phyloP scores from a whole-genome alignment of 2,888 invertebrate species.

The Noctua pronuba region DNA sequence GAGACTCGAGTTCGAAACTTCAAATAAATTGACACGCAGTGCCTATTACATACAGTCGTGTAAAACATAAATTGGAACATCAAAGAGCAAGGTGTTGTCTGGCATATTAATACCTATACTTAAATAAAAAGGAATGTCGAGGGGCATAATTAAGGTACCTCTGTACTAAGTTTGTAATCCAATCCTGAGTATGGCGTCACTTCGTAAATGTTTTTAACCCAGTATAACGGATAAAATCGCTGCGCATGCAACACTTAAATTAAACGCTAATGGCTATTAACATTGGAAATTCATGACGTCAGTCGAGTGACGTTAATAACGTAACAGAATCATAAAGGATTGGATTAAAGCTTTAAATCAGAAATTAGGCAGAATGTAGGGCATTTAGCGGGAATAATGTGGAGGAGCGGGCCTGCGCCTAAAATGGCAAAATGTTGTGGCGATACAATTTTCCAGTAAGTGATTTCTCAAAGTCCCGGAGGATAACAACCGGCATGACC shows the following conservation, averaged over 20 bases:
- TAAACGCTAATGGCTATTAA: slow-evolving; percentile 34
- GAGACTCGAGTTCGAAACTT: slow-evolving; percentile 11
- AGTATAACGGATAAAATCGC: slow-evolving; percentile 24
- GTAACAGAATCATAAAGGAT: slow-evolving; percentile 11
- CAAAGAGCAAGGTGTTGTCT: background rate
- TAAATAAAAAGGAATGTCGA: background rate
- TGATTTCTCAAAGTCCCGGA: slow-evolving; percentile 67
- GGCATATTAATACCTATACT: background rate
- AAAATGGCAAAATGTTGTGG: slow-evolving; percentile 33
- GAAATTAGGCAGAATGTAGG: slow-evolving; percentile 22
- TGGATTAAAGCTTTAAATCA: slow-evolving; percentile 38
- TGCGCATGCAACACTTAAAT: slow-evolving; percentile 40
- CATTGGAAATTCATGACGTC: slow-evolving; percentile 32
- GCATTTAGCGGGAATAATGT: slow-evolving; percentile 2
- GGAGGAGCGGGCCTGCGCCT: slow-evolving; percentile 1
- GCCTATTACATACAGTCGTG: background rate
- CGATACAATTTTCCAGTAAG: slow-evolving; percentile 74
- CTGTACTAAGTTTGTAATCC: background rate
- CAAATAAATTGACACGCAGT: slow-evolving; percentile 24
- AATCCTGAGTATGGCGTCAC: background rate
- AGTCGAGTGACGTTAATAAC: slow-evolving; percentile 13
- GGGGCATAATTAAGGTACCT: background rate
- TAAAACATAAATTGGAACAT: background rate
- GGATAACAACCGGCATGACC: slow-evolving; percentile 72
- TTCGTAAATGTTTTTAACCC: slow-evolving; percentile 11